Conservation (phyloP, 2,888 invertebrate genomes). For the Oscheius sp. region DNA sequence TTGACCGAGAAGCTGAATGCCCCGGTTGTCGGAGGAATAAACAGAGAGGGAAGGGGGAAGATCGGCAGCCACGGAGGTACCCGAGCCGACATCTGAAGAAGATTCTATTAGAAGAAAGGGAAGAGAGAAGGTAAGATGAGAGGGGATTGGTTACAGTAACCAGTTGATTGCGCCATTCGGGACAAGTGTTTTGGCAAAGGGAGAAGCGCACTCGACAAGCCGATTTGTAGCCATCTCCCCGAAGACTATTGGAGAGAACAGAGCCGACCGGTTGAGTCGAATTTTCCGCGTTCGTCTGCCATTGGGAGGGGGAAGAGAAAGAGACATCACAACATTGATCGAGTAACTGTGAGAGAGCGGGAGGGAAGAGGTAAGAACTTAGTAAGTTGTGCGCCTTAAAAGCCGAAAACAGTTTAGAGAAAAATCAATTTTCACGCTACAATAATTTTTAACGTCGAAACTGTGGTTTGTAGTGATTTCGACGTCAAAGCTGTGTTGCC, state of each 20-base stretch:
- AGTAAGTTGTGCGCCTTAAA: neutral
- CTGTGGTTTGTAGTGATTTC: too few relatives aligned
- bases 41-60: conserved; percentile 28
- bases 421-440: too few relatives aligned
- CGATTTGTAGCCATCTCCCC: conserved; percentile 29
- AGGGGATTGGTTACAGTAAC: conserved; percentile 15
- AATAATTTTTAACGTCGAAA: neutral
- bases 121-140: conserved; percentile 2
- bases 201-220: conserved; percentile 19
- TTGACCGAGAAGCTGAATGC: conserved; percentile 1
- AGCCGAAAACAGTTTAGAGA: neutral
- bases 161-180: conserved; percentile 23
- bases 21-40: conserved; percentile 1
- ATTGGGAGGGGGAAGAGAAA: neutral
- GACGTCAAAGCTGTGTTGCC: too few relatives aligned
- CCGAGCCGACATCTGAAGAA: conserved; percentile 23
- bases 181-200: conserved; percentile 26
- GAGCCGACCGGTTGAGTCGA: conserved; percentile 15
- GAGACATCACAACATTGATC: too few relatives aligned
- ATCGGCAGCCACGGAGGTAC: conserved; percentile 28
- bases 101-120: neutral
- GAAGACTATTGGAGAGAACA: conserved; percentile 18
- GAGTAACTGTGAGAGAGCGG: neutral
- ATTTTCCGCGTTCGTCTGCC: conserved; percentile 6
- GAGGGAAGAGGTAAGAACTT: neutral